Conservation (phyloP, 1,140 invertebrate species). For the Ganaspis sp. region DNA sequence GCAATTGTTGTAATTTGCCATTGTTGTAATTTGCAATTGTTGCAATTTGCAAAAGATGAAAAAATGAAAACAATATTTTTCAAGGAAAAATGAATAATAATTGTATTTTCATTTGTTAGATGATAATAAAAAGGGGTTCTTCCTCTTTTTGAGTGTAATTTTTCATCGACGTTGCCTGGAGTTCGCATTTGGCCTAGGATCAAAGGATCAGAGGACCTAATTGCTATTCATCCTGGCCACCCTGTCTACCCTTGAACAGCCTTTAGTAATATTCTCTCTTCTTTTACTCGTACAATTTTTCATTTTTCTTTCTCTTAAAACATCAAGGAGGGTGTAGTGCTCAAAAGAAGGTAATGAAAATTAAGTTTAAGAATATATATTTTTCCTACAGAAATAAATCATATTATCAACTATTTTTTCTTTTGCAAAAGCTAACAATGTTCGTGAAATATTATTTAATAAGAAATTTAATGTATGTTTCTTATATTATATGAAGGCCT, state of each 20-base stretch:
- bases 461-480: no score
- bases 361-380: background rate
- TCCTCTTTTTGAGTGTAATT: conserved; percentile 24
- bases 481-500: no score
- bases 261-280: conserved; percentile 25
- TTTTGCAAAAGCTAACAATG: no score
- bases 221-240: conserved; percentile 57
- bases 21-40: no score
- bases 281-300: background rate
- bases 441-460: no score
- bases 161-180: conserved; percentile 39
- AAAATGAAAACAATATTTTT: no score
- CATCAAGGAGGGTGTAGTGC: background rate
- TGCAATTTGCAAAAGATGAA: no score
- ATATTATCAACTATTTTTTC: no score
- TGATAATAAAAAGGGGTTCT: background rate
- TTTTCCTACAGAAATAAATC: no score
- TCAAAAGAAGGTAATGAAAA: background rate
- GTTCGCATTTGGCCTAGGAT: conserved; percentile 47
- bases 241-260: background rate
- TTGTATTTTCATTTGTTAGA: no score
- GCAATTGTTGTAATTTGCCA: no score
- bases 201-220: conserved; percentile 57
- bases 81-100: no score
- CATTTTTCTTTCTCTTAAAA: background rate